Evolutionary conservation across 35 echinoderm and acorn worm genomes (phyloP), one percentile per base, ranked within the genome.

Genomic region (Holothuria glaberrima): DNA sequence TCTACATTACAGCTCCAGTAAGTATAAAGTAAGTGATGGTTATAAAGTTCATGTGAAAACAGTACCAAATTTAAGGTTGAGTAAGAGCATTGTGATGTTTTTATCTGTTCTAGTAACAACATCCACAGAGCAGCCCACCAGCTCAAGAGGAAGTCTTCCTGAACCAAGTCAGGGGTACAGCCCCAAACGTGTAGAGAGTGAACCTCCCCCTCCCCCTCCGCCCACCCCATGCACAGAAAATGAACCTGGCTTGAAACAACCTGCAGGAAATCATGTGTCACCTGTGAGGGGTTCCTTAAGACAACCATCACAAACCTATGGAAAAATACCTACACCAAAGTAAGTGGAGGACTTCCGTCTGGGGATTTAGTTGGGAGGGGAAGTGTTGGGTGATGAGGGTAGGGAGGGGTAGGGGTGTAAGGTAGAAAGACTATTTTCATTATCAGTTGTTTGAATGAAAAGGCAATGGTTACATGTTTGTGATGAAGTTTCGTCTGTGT

Each of bases 281-380:
- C 74, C 36, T 48, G 50, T 33, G 27, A 78, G n/a, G 18, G 74
- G 36, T 16, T 26, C 38, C 6, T 38, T 48, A 22, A 78, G 74
- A 6, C 74, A 78, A 48, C 74, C 74, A 78, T 78, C 74, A 21
- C 74, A 41, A 22, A 52, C 38, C 17, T 48, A 52, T 78, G 74
- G 74, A 78, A 78, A 48, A 50, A 78, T 78, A 78, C 74, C 74
- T 52, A 48, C 74, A 78, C 74, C 74, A 29, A 78, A 78, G 74
- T 78, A 48, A 78, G 74, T 78, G 50, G 44, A 46, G 10, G 44
- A n/a, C n/a, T n/a, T n/a, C n/a, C n/a, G n/a, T n/a, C n/a, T n/a
- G n/a, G n/a, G n/a, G n/a, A n/a, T n/a, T n/a, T n/a, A n/a, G n/a
- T n/a, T 46, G 44, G 44, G 44, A 46, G 10, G 44, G 44, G 44